Conservation (phyloP, 37 sponge, comb jelly and placozoan genomes). For the Oscarella lobularis region DNA sequence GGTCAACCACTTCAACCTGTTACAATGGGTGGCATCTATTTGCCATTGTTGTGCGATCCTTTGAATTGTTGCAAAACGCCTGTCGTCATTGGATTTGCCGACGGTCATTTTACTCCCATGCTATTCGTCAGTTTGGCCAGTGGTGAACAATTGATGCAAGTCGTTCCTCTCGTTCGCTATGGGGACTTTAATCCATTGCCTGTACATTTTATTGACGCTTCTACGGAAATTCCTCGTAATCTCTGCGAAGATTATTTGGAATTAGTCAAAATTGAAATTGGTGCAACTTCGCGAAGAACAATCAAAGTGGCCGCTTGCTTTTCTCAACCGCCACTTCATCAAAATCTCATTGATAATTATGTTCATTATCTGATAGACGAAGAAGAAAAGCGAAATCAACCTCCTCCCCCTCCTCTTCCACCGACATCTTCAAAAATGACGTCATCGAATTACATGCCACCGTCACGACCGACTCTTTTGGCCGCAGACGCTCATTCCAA, state of each 20-base stretch:
- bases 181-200: background rate
- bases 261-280: background rate
- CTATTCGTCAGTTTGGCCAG: background rate
- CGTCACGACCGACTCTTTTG: no score
- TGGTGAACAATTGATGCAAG: background rate
- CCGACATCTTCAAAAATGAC: no score
- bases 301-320: background rate
- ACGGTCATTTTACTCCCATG: background rate
- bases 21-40: background rate
- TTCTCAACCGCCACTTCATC: background rate
- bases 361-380: background rate
- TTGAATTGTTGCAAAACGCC: constrained; percentile 1
- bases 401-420: no score
- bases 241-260: background rate
- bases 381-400: no score
- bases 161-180: background rate
- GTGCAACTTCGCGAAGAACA: background rate
- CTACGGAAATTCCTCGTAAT: background rate
- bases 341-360: background rate
- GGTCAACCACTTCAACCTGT: background rate
- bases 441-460: no score
- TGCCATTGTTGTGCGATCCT: background rate
- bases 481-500: no score
- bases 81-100: background rate
- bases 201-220: background rate